phyloP scores from a whole-genome alignment of 2,888 invertebrate genomes.

The Catocala nupta region DNA sequence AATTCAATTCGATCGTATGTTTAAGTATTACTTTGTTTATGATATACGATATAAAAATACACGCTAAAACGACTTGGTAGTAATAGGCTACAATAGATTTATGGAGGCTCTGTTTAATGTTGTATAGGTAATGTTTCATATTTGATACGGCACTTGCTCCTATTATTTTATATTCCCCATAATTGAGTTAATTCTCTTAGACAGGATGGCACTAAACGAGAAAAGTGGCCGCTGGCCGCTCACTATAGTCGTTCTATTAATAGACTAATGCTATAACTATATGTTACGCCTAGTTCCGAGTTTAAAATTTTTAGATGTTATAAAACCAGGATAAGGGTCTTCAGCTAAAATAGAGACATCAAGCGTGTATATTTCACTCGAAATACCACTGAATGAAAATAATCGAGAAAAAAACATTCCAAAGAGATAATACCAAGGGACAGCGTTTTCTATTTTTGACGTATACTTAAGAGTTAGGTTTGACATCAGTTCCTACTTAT shows the following conservation, averaged over 20 bases:
- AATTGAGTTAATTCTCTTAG: conserved; percentile 59
- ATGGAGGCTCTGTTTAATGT: too few species aligned
- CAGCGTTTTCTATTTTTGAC: not conserved
- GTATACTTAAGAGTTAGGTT: not conserved
- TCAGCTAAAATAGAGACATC: conserved; percentile 8
- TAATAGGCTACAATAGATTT: too few species aligned
- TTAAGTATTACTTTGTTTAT: conserved; percentile 1
- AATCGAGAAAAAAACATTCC: not conserved
- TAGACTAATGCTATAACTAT: conserved; percentile 45
- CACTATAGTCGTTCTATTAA: conserved; percentile 55
- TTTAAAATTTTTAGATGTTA: conserved; percentile 2
- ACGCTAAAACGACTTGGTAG: too few species aligned
- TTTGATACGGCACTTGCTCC: conserved; percentile 16
- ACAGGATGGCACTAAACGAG: conserved; percentile 67
- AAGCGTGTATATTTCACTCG: not conserved
- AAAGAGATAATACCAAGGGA: not conserved
- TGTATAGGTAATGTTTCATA: conserved; percentile 3
- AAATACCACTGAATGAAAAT: not conserved
- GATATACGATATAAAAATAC: too few species aligned
- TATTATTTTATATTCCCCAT: conserved; percentile 43
- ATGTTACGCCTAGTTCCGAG: conserved; percentile 8
- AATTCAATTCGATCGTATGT: conserved; percentile 20
- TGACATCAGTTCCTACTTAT: not conserved
- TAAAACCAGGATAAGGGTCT: conserved; percentile 11
- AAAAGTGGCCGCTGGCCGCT: conserved; percentile 63